Base-by-base conservation (phyloP, 1,140 invertebrate genomes). In the Probaryconus sp. region DNA sequence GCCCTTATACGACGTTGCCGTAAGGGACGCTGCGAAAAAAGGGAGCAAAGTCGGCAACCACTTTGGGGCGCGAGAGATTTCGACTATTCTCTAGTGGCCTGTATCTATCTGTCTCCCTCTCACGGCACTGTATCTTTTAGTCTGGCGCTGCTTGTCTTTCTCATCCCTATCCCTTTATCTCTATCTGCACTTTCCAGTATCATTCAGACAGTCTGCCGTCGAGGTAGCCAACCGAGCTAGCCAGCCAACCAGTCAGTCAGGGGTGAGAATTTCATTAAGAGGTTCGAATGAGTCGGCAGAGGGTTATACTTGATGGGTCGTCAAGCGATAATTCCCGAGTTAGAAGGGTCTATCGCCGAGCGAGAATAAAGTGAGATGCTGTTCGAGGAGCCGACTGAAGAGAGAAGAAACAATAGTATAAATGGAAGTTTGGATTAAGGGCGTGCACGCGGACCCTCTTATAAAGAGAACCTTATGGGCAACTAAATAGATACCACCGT, bases 261-360 rank as follows among this genome's bases (percentile, higher is more conserved):
- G 87, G 88, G 86, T 88, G 87, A 88, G 87, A 88, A 89, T 89
- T 89, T 88, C 88, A 89, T 88, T 89, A 89, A 88, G 87, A 88
- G 88, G 85, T 87, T 86, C 85, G 86, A 89, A 88, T 86, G 87
- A 87, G 83, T 88, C 82, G 81, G 77, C 82, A 80, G 85, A 86
- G 84, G 84, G 84, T 81, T 86, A 86, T 87, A 84, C 79, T 87
- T 87, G 87, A 88, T 88, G 85, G 85, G 81, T 87, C 86, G 87
- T 87, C 86, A 87, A 87, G 85, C 85, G 86, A 88, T 88, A 87
- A 88, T 87, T 88, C 85, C 84, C 83, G 81, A 83, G 82, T 79
- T 82, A 81, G 74, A 82, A 79, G 82, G 80, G 83, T 69, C 75
- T 69, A 76, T 60, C 42, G 38, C 68, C 53, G 40, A 17, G 55